Evolutionary conservation across 2,797 vertebrate species (phyloP), one percentile per base, ranked within the genome.

Genomic region (Chaunax sp.): DNA sequence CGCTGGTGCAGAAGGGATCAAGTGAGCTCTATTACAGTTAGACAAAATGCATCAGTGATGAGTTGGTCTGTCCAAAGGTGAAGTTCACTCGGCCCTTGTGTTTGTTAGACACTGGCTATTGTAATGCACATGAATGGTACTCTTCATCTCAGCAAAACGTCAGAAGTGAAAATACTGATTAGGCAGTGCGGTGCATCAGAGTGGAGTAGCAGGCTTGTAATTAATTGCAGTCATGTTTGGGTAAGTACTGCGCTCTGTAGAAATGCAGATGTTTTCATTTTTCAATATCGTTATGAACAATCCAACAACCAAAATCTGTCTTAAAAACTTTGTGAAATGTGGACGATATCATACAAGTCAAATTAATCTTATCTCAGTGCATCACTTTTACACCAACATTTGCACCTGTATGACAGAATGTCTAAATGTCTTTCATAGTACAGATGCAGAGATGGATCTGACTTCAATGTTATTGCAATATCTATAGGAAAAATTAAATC

Each of bases 11-110:
- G 64, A 72, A 46, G 64, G 74, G 86, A 87, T 87, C 72, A 54
- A 67, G 79, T 89, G 66, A 84, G 65, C 75, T 63, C 47, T 14
- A 51, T 83, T 75, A 87, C 81, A 82, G 73, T 76, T 45, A 78
- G 50, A 64, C 77, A 74, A 78, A 72, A 83, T 64, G 68, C 44
- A 55, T 72, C 72, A 54, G 61, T 52, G 59, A 71, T 59, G 57
- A 72, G 35, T 64, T 59, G 64, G 41, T 75, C 47, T 44, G 47
- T 61, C 76, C 43, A 72, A 47, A 69, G 46, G 62, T 22, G 1
- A 60, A 23, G 57, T 61, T 43, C 64, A 38, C 33, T 60, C 37
- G 30, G 50, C 53, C 33, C 61, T 7, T 37, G 22, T 61, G 52
- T 72, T 55, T 50, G 25, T 28, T 41, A 55, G 64, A 68, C 54